Percentiles rank a stretch among this genome's conserved stretches.
These are phyloP conservation scores for Aphelocoma californica DNA, from an alignment of 2,797 vertebrate species.

Conservation along the genomic window DNA sequence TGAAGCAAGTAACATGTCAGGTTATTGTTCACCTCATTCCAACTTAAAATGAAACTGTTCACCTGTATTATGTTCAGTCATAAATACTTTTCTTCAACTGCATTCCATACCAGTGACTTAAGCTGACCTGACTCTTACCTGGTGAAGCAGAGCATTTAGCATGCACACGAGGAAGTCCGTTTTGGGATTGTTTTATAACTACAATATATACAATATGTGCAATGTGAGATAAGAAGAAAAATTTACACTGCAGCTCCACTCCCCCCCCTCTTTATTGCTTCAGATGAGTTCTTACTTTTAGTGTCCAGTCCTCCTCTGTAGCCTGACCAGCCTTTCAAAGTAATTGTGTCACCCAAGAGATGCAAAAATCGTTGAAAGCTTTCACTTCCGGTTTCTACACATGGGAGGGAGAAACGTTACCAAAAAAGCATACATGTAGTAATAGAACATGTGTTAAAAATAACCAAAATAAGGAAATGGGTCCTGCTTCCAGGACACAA, in stretches of 20 bases:
- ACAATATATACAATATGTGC: accelerated
- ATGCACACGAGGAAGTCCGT: background rate
- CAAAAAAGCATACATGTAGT: background rate
- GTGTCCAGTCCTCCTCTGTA: slow-evolving; percentile 97
- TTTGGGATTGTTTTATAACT: background rate
- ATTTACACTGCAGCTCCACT: background rate
- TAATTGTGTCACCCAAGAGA: slow-evolving; percentile 90
- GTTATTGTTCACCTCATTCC: background rate
- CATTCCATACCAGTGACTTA: background rate
- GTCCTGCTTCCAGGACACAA: background rate
- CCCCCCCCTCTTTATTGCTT: background rate
- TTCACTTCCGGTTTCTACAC: slow-evolving; percentile 90
- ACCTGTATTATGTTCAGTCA: background rate
- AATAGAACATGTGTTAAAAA: background rate
- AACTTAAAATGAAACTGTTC: background rate
- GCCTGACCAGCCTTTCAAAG: slow-evolving; percentile 94
- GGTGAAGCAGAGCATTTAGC: background rate
- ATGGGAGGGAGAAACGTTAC: slow-evolving; percentile 1
- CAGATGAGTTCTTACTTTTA: slow-evolving; percentile 84
- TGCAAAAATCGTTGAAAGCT: slow-evolving; percentile 91
- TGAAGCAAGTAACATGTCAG: background rate
- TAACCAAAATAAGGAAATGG: background rate
- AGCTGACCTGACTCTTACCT: background rate
- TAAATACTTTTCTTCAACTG: background rate
- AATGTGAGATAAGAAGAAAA: background rate